Evolutionary conservation across 2,113 vertebrate genomes (phyloP).

Genomic region (Lamprotornis superbus): DNA sequence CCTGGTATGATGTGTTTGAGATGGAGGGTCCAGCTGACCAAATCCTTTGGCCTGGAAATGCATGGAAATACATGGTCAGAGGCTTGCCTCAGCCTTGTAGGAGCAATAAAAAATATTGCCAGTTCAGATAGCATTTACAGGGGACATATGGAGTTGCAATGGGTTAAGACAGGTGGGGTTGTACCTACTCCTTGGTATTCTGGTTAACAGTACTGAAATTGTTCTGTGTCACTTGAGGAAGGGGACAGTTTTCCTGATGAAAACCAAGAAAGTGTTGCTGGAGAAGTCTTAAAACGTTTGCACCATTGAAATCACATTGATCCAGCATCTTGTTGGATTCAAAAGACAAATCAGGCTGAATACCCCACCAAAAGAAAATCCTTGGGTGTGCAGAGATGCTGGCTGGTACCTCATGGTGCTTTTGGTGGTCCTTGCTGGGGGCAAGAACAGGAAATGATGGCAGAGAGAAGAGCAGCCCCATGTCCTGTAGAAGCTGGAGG

Average conservation of each 20-base stretch:
- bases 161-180: neutral
- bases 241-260: neutral
- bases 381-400: accelerated
- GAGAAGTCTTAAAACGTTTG: neutral
- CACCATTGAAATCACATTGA: accelerated
- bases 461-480: neutral
- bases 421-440: neutral
- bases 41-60: neutral
- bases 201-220: neutral
- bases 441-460: neutral
- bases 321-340: neutral
- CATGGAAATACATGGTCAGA: neutral
- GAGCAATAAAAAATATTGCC: neutral
- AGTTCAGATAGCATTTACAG: neutral
- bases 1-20: neutral
- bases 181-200: neutral
- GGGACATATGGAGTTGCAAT: neutral
- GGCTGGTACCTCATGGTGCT: accelerated
- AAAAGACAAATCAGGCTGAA: neutral
- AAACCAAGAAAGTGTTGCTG: neutral
- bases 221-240: neutral
- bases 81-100: neutral
- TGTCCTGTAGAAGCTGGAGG: neutral
- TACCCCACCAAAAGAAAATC: neutral
- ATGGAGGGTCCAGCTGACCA: neutral